phyloP scores from a whole-genome alignment of 2,113 vertebrate species.

The Sturnira hondurensis region DNA sequence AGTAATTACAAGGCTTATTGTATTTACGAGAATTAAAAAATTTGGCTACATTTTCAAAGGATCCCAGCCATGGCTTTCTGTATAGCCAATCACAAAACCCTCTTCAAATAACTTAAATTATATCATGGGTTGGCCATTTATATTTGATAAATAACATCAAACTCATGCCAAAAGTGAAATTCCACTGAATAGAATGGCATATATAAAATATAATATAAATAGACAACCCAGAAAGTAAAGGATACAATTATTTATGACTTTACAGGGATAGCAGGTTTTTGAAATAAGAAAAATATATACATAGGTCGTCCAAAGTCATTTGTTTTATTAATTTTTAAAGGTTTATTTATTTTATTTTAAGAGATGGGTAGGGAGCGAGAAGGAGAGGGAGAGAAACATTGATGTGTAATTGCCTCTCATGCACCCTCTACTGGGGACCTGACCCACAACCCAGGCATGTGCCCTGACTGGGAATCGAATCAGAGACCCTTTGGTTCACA shows the following conservation, averaged over 20 bases:
- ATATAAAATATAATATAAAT: background rate
- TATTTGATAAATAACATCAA: slow-evolving; percentile 23
- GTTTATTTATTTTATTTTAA: too few species aligned
- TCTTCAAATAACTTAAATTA: background rate
- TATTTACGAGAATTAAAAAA: background rate
- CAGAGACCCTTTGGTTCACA: too few species aligned
- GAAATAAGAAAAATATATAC: background rate
- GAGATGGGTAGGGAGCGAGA: too few species aligned
- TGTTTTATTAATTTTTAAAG: background rate
- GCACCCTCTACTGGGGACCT: too few species aligned
- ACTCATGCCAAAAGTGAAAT: background rate
- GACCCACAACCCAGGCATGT: too few species aligned
- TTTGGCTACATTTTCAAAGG: slow-evolving; percentile 53
- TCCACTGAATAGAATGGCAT: background rate
- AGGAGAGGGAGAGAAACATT: too few species aligned
- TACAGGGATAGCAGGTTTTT: background rate
- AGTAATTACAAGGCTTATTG: slow-evolving; percentile 43
- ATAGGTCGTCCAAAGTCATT: background rate
- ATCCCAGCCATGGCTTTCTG: background rate
- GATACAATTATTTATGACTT: background rate
- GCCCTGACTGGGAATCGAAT: too few species aligned
- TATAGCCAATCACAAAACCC: background rate
- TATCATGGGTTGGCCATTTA: background rate
- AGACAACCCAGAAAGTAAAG: background rate
- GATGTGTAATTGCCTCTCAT: too few species aligned